phyloP scores from a whole-genome alignment of 1,140 invertebrate species.

The Cheumatopsyche charites region DNA sequence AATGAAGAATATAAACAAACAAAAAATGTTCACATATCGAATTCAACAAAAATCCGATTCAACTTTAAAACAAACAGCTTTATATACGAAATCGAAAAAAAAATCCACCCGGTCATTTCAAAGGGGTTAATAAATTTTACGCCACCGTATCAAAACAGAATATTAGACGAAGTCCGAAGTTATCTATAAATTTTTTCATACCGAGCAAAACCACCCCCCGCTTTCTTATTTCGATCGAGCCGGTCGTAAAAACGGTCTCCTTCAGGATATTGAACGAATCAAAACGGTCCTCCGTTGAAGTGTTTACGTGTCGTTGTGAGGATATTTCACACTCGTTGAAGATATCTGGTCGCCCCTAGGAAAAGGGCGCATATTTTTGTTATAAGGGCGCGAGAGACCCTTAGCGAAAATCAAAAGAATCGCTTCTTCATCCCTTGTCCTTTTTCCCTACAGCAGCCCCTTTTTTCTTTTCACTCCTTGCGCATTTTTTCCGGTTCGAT shows the following conservation, averaged over 20 bases:
- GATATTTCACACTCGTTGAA: conserved; percentile 14
- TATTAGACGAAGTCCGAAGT: conserved; percentile 24
- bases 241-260: conserved; percentile 22
- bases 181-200: conserved; percentile 1
- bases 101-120: neutral
- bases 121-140: conserved; percentile 15
- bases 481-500: neutral
- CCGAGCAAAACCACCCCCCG: no score
- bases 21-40: no score
- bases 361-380: conserved; percentile 17
- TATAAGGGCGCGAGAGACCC: neutral
- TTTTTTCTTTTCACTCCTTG: neutral
- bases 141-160: conserved; percentile 21
- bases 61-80: no score
- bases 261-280: conserved; percentile 29
- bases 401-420: conserved; percentile 19
- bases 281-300: conserved; percentile 22
- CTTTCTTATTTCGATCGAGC: neutral
- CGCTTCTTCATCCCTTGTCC: conserved; percentile 9
- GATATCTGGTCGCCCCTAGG: no score
- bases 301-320: conserved; percentile 26
- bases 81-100: no score
- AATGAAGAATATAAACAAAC: no score
- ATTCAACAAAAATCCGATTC: no score
- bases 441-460: neutral